Base-by-base conservation (phyloP, 2,113 vertebrate genomes). In the Ailurus styani region DNA sequence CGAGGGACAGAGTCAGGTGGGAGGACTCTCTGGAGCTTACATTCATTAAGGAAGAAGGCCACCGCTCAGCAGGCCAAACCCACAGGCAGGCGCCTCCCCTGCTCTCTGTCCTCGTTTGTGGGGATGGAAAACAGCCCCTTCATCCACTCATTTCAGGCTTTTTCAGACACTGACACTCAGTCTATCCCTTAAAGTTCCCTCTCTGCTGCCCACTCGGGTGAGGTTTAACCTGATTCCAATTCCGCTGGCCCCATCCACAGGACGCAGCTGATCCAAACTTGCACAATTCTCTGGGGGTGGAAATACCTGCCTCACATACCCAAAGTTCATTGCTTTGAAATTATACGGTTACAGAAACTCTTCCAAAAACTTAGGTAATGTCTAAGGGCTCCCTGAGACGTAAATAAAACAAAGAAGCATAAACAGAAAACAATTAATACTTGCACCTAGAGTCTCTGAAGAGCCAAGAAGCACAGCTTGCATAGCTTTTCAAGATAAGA, bases 401-500 rank as follows among this genome's bases (percentile, higher is more conserved):
- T 91, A 91, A 96, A 97, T 37, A 91, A 70, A 88, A 77, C 1
- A 29, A 91, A 89, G 45, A 45, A 66, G 55, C 72, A 77, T 75
- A 90, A 87, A 90, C 45, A 95, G 62, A 96, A 96, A 87, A 84
- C 79, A 84, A 62, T 90, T 66, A 83, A 78, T 45, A 77, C 55
- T 84, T 52, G 55, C 85, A 84, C 60, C n/a, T 10, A 17, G 0
- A 21, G 78, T 87, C 95, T 96, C 45, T 70, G 60, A 87, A 84
- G 72, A 55, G 14, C 64, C 70, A 47, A 77, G 89, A 55, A 83
- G 42, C 8, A 15, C 89, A 60, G 87, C 42, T 82, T 78, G 50
- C 27, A 55, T 12, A 45, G 81, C 82, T 87, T 85, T 79, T 52
- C 72, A 85, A 89, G 68, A 73, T 34, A 93, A 84, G 90, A 50